phyloP scores from a whole-genome alignment of 2,113 vertebrate genomes.

The Burhinus bistriatus region DNA sequence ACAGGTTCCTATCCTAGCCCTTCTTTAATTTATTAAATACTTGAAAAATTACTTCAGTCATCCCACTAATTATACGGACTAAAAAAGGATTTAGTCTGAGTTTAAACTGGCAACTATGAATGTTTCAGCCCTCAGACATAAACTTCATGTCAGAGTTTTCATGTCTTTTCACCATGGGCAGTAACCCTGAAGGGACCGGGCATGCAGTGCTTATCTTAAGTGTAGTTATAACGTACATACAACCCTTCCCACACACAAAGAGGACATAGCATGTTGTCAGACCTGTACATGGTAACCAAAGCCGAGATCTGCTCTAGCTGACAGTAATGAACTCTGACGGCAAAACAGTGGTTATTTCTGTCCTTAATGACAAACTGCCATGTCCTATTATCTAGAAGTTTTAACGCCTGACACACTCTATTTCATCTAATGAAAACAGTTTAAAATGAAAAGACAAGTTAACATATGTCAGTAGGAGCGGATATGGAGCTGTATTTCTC shows the following conservation, averaged over 20 bases:
- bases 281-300: neutral
- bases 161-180: neutral
- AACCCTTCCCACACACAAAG: neutral
- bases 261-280: neutral
- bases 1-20: neutral
- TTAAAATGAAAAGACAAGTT: constrained; percentile 35
- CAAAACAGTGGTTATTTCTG: constrained; percentile 51
- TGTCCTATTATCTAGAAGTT: constrained; percentile 42
- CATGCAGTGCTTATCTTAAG: neutral
- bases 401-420: constrained; percentile 37
- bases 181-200: neutral
- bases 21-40: neutral
- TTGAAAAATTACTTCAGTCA: neutral
- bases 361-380: constrained; percentile 58
- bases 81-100: neutral
- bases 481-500: neutral
- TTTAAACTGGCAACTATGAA: neutral
- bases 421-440: constrained; percentile 34
- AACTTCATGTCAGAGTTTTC: neutral
- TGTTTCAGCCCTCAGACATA: neutral
- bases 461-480: constrained; percentile 6
- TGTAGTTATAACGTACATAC: neutral
- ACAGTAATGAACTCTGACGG: constrained; percentile 50
- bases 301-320: neutral
- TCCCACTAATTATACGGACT: neutral